Percentiles rank a stretch among this genome's conserved stretches.
Evolutionary conservation across 2,797 vertebrate species (phyloP).

Genomic region (Leptatherina wallacei): DNA sequence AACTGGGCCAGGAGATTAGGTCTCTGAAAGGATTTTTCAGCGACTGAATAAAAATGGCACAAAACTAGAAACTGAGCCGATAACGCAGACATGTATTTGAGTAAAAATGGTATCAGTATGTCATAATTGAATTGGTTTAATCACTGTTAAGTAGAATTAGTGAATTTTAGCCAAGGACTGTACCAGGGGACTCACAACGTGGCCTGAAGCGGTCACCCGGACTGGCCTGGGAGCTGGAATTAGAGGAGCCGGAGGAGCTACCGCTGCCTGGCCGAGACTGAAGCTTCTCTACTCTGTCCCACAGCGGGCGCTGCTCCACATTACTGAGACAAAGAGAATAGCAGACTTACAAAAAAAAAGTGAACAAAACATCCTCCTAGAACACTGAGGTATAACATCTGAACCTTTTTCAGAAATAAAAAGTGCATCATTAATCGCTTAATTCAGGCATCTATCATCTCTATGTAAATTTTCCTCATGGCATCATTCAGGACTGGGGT

Average conservation of each 20-base stretch:
- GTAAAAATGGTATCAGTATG: not conserved
- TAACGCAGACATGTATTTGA: not conserved
- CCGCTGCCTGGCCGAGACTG: conserved; percentile 87
- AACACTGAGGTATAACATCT: not conserved
- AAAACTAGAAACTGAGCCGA: conserved; percentile 1
- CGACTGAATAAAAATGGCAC: not conserved
- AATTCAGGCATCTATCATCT: not conserved
- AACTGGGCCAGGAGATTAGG: not conserved
- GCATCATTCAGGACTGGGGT: no score
- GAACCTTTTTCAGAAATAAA: not conserved
- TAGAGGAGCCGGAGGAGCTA: conserved; percentile 95
- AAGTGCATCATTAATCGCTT: not conserved
- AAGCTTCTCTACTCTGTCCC: conserved; percentile 90
- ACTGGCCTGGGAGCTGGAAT: conserved; percentile 92
- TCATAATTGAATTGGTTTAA: not conserved
- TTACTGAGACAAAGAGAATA: conserved; percentile 73
- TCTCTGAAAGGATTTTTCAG: conserved; percentile 3
- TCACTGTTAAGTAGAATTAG: conserved; percentile 11
- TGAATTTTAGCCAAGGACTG: conserved; percentile 35
- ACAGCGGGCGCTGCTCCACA: conserved; percentile 90
- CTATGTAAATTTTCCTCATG: no score
- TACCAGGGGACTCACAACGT: conserved; percentile 83
- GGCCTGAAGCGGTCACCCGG: conserved; percentile 90
- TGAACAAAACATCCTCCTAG: not conserved
- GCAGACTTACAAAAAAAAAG: not conserved